Percentiles rank a stretch among this genome's conserved stretches.
phyloP scores from a whole-genome alignment of 2,888 invertebrate species.

The Papilio gigon region DNA sequence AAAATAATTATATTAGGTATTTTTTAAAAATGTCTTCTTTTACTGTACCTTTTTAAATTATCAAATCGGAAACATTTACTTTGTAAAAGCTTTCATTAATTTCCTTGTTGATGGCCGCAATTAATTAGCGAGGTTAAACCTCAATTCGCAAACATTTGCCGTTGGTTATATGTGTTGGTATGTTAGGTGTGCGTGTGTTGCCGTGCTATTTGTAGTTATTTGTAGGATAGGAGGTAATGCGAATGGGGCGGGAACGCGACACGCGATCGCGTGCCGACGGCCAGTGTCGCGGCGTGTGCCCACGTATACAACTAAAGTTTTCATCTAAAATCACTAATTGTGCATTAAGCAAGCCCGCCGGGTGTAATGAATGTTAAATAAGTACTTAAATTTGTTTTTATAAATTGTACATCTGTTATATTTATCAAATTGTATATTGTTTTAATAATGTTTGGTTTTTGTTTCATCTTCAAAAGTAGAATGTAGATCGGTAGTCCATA shows the following conservation, averaged over 20 bases:
- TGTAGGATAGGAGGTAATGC: conserved; percentile 34
- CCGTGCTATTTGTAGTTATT: conserved; percentile 33
- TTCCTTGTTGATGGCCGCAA: conserved; percentile 23
- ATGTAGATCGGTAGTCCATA: too few relatives aligned
- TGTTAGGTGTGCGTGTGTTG: conserved; percentile 20
- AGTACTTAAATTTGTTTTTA: not conserved
- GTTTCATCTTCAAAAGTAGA: too few relatives aligned
- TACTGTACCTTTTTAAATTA: conserved; percentile 2
- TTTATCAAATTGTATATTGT: not conserved
- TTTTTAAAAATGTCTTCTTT: too few relatives aligned
- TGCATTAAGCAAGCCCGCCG: conserved; percentile 52
- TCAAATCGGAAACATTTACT: conserved; percentile 15
- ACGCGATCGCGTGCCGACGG: conserved; percentile 77
- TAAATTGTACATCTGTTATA: not conserved
- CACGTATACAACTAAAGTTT: conserved; percentile 57
- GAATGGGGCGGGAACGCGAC: conserved; percentile 51
- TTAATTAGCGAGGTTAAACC: conserved; percentile 35
- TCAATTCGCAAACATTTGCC: conserved; percentile 25
- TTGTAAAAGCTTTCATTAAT: conserved; percentile 19
- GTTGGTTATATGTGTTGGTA: conserved; percentile 3
- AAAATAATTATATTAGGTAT: too few relatives aligned
- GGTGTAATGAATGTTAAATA: conserved; percentile 44
- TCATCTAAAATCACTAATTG: conserved; percentile 60
- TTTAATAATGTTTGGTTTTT: too few relatives aligned
- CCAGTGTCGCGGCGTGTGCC: conserved; percentile 61